Evolutionary conservation across 1,140 invertebrate genomes (phyloP).

Genomic region (Hyles vespertilio): DNA sequence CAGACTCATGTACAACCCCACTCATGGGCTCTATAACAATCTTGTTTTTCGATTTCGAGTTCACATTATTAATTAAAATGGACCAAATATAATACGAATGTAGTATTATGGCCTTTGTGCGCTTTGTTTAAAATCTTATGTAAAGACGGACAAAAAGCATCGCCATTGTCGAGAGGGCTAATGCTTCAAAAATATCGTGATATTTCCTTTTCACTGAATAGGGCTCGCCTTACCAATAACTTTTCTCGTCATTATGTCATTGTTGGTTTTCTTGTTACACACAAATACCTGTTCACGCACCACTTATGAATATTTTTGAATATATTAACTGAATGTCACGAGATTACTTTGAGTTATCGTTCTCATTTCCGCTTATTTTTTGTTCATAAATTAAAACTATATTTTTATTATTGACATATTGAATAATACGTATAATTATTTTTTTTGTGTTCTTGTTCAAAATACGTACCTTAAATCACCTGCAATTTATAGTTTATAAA

Average conservation of each 20-base stretch:
- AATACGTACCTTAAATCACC: too few relatives aligned
- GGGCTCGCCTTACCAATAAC: slow-evolving; percentile 41
- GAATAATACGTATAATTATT: too few relatives aligned
- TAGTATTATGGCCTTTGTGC: slow-evolving; percentile 18
- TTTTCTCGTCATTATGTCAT: slow-evolving; percentile 31
- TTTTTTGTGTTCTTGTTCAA: too few relatives aligned
- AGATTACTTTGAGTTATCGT: too few relatives aligned
- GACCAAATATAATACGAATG: slow-evolving; percentile 21
- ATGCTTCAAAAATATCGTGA: slow-evolving; percentile 54
- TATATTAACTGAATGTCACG: too few relatives aligned
- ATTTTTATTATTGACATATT: too few relatives aligned
- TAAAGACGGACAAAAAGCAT: slow-evolving; percentile 43
- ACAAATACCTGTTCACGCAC: too few relatives aligned
- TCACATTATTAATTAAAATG: slow-evolving; percentile 34
- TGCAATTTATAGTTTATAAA: too few relatives aligned
- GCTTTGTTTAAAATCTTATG: slow-evolving; percentile 7
- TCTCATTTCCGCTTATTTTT: too few relatives aligned
- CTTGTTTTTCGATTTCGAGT: slow-evolving; percentile 10
- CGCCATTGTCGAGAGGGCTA: slow-evolving; percentile 45
- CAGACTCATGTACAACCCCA: background rate
- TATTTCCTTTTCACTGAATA: slow-evolving; percentile 57
- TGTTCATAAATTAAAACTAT: too few relatives aligned
- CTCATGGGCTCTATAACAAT: background rate
- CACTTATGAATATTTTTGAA: too few relatives aligned
- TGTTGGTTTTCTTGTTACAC: too few relatives aligned